A percentile compares a stretch with the other conserved stretches of the same genome.
phyloP scores from a whole-genome alignment of 1,140 invertebrate species.

The Sinella curviseta region DNA sequence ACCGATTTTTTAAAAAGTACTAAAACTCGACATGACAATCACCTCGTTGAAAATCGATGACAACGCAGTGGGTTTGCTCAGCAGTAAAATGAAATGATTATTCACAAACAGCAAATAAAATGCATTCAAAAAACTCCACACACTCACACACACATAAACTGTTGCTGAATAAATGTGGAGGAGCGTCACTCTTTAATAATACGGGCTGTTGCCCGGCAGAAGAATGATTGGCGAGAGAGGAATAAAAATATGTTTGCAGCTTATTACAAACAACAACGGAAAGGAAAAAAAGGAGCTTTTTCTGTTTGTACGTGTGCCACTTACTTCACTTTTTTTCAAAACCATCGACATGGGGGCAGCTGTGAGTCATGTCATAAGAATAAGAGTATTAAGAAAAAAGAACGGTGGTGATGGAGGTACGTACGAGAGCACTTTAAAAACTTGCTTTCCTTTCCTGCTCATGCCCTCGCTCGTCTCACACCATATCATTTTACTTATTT shows the following conservation, averaged over 20 bases:
- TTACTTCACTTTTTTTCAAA: background rate
- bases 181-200: background rate
- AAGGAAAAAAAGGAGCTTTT: background rate
- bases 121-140: too few relatives aligned
- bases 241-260: background rate
- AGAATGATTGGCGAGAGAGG: background rate
- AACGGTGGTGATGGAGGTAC: background rate
- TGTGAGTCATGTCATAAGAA: background rate
- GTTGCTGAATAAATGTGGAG: background rate
- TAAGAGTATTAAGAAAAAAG: background rate
- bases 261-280: background rate
- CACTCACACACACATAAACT: too few relatives aligned
- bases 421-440: constrained; percentile 2
- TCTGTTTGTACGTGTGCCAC: background rate
- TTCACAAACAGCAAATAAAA: too few relatives aligned
- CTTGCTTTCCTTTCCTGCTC: constrained; percentile 6
- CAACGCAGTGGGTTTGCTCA: too few relatives aligned
- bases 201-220: background rate
- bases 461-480: background rate
- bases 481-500: background rate
- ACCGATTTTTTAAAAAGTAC: too few relatives aligned
- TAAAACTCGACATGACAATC: too few relatives aligned
- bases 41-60: too few relatives aligned
- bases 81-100: too few relatives aligned
- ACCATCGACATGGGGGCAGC: background rate